Conservation (phyloP, 2,113 vertebrate species). For the Megaceryle torquata region DNA sequence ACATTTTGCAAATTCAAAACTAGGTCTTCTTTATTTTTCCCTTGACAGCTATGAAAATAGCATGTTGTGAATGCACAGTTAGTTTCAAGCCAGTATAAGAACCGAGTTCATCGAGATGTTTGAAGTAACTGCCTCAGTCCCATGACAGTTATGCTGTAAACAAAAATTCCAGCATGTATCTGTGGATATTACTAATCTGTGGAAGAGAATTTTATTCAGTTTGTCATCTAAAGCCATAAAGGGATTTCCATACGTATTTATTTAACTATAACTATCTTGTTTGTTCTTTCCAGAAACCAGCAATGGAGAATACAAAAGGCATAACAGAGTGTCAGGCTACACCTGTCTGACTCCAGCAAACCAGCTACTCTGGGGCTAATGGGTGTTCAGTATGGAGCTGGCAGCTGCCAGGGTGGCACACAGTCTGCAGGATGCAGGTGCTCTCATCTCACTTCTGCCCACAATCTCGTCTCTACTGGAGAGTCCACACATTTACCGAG, state of each 20-base stretch:
- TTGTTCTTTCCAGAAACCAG: conserved; percentile 13
- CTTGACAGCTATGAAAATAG: not conserved
- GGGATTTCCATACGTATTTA: conserved; percentile 18
- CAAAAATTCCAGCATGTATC: not conserved
- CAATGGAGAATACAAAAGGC: not conserved
- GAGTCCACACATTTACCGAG: not conserved
- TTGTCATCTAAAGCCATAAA: not conserved
- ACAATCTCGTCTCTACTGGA: not conserved
- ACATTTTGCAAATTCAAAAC: fast-evolving
- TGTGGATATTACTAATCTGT: not conserved
- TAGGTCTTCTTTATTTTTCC: not conserved
- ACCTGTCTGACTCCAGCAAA: not conserved
- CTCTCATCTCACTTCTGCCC: not conserved
- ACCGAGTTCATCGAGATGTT: not conserved
- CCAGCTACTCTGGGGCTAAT: not conserved
- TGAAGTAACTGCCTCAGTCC: not conserved
- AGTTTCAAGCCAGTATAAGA: not conserved
- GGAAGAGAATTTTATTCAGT: conserved; percentile 2
- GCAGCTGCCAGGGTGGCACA: not conserved
- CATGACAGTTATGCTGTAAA: not conserved
- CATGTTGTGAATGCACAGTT: not conserved
- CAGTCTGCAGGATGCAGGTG: conserved; percentile 17
- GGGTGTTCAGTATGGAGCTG: not conserved
- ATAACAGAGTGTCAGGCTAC: not conserved
- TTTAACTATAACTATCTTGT: not conserved